Evolutionary conservation across 2,113 vertebrate genomes (phyloP).

Genomic region (Dissostichus mawsoni): DNA sequence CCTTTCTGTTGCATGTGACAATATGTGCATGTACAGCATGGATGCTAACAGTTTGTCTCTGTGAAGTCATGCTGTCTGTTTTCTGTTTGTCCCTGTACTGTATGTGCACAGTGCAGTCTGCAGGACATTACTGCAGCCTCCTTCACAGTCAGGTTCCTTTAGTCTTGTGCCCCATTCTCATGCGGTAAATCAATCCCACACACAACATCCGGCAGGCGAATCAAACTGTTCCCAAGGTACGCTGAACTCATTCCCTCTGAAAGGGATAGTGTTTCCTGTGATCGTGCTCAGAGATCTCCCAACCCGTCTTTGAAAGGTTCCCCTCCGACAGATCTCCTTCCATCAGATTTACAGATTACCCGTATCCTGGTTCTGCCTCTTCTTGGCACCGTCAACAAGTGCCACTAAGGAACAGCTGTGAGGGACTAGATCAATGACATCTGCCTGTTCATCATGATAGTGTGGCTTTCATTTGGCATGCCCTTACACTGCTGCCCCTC

Average conservation of each 20-base stretch:
- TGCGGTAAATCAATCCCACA: conserved; percentile 59
- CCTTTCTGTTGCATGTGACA: not conserved
- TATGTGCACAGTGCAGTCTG: not conserved
- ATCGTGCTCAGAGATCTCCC: conserved; percentile 45
- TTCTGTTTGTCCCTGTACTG: not conserved
- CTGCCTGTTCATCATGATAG: conserved; percentile 28
- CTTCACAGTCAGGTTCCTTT: conserved; percentile 5
- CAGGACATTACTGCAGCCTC: conserved; percentile 1
- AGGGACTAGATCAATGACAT: conserved; percentile 40
- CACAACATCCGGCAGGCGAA: conserved; percentile 36
- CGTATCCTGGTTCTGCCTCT: conserved; percentile 31
- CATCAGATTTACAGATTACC: conserved; percentile 69
- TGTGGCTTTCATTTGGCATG: conserved; percentile 44
- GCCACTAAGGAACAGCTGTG: conserved; percentile 40
- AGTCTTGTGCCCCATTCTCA: conserved; percentile 6
- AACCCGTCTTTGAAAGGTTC: conserved; percentile 35
- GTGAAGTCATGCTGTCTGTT: not conserved
- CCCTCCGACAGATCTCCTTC: conserved; percentile 59
- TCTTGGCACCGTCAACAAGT: conserved; percentile 45
- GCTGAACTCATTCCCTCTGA: conserved; percentile 42
- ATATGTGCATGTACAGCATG: not conserved
- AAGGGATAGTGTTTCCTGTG: conserved; percentile 51
- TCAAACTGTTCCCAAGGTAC: conserved; percentile 30
- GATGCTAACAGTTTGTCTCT: not conserved
- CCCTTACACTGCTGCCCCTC: not conserved